Conservation (phyloP, 64 coral and sea anemone species). For the Orbicella faveolata region DNA sequence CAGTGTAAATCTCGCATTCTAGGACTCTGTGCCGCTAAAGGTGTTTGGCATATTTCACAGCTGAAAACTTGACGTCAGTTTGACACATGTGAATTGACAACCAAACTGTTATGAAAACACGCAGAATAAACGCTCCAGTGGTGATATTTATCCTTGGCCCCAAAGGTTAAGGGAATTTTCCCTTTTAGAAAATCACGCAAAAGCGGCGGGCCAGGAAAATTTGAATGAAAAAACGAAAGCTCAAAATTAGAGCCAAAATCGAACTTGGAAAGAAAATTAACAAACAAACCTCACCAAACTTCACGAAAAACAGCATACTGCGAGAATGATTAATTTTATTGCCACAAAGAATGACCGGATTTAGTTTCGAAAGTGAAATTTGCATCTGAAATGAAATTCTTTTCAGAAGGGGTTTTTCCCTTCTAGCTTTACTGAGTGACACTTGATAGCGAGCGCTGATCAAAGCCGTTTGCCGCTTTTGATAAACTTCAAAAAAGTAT, state of each 20-base stretch:
- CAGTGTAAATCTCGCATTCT: too few relatives aligned
- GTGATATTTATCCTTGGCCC: not conserved
- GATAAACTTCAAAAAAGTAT: not conserved
- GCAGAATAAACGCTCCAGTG: not conserved
- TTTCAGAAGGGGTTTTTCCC: constrained; percentile 22
- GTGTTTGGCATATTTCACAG: too few relatives aligned
- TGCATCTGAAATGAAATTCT: constrained; percentile 31
- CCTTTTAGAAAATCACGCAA: not conserved
- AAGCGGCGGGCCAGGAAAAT: not conserved
- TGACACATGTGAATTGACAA: not conserved
- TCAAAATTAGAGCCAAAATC: not conserved
- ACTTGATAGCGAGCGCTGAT: not conserved
- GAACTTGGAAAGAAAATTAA: not conserved
- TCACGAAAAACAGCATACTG: not conserved
- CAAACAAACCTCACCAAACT: not conserved
- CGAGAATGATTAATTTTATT: not conserved
- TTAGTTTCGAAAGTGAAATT: constrained; percentile 47
- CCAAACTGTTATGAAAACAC: not conserved
- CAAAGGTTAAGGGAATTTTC: constrained; percentile 29
- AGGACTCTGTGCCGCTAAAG: too few relatives aligned
- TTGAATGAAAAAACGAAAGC: not conserved
- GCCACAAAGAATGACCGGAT: not conserved
- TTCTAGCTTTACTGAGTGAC: not conserved
- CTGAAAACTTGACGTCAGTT: not conserved
- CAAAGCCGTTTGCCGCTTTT: not conserved